A percentile compares a stretch with the other conserved stretches of the same genome.
Evolutionary conservation across 2,797 vertebrate genomes (phyloP).

Genomic region (Mionectes olivaceus): DNA sequence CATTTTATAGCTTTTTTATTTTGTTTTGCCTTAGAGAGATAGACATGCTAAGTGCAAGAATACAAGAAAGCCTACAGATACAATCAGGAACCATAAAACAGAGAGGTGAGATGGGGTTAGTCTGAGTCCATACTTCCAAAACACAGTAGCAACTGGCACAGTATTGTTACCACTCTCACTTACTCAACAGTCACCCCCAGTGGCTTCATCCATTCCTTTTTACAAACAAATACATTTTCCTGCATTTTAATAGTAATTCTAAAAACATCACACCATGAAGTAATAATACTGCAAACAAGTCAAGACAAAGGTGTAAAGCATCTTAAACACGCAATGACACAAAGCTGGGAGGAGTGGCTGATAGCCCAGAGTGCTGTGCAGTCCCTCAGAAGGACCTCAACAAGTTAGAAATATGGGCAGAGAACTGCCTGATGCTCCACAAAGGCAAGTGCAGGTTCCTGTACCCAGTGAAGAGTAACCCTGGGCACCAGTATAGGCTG

Average conservation of each 20-base stretch:
- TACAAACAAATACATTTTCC: background rate
- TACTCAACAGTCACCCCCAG: background rate
- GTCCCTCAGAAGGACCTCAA: background rate
- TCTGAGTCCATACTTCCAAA: background rate
- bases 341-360: background rate
- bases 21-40: background rate
- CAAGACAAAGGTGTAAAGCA: background rate
- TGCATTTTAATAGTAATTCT: background rate
- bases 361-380: background rate
- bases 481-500: background rate
- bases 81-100: background rate
- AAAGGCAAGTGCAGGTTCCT: background rate
- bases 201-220: background rate
- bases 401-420: background rate
- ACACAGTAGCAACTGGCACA: background rate
- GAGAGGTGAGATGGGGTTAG: background rate
- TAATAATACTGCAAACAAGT: background rate
- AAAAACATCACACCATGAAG: background rate
- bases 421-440: background rate
- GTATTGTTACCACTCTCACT: background rate
- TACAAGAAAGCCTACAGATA: background rate
- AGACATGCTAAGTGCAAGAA: background rate
- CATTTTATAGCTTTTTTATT: background rate
- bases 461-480: background rate
- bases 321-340: background rate